Conservation (phyloP, 2,113 vertebrate genomes). For the Xenus cinereus region DNA sequence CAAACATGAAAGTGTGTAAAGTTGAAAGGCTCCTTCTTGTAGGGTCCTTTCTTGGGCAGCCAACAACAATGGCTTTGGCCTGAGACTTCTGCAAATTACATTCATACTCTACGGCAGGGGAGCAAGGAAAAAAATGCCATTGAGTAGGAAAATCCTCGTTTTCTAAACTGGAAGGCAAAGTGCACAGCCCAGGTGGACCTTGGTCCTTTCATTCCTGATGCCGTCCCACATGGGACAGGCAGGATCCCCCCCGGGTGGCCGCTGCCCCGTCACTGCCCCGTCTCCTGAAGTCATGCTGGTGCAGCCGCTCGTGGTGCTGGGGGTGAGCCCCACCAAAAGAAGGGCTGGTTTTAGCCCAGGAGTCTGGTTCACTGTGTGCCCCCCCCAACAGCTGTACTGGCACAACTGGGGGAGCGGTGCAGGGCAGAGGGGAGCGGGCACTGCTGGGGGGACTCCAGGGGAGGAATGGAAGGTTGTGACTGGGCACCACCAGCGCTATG, state of each 20-base stretch:
- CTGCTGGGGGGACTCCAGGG: not conserved
- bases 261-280: rapidly evolving
- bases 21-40: not conserved
- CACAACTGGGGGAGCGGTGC: not conserved
- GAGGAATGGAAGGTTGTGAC: not conserved
- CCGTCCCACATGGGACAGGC: not conserved
- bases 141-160: not conserved
- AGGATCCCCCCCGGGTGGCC: rapidly evolving
- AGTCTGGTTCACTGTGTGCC: not conserved
- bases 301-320: not conserved
- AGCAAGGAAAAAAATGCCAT: not conserved
- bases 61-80: not conserved
- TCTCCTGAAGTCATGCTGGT: not conserved
- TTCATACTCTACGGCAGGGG: not conserved
- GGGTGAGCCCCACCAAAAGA: not conserved
- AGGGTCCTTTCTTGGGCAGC: not conserved
- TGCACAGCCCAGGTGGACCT: rapidly evolving
- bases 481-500: not conserved
- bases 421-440: rapidly evolving
- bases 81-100: not conserved
- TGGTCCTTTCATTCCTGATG: not conserved
- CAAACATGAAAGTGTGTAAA: not conserved
- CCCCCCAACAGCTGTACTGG: not conserved
- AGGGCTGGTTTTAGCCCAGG: not conserved
- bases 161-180: not conserved